Evolutionary conservation across 2,797 vertebrate genomes (phyloP), one percentile per base, ranked within the genome.

Genomic region (Notolabrus celidotus): DNA sequence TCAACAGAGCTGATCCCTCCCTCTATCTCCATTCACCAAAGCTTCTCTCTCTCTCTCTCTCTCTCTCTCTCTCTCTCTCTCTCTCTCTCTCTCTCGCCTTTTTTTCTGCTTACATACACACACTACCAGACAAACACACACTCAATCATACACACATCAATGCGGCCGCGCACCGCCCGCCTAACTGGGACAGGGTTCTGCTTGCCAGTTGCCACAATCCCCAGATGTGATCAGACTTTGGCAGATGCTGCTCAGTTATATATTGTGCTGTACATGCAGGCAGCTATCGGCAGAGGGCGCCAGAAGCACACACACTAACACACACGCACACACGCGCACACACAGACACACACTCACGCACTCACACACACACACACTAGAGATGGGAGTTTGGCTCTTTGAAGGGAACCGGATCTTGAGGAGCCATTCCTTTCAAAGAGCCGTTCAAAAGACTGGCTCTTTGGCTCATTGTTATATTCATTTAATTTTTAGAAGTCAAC

Each of bases 191-290:
- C 77, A 63, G 52, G 45, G 52, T 29, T 74, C 33, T 47, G 17
- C 27, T 14, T 34, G 47, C 45, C 63, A 67, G 65, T 67, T 49
- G 68, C 64, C 52, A 59, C 64, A 83, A 54, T 60, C 62, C 57
- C 59, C 77, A 87, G 81, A 84, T 79, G 84, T 78, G 77, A 59
- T 14, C 58, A 67, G 60, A 31, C 27, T 19, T 64, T 27, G 51
- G 27, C 73, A 79, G 58, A 64, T 36, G 68, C 55, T 76, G 55
- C n/a, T 74, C 61, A 22, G 34, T 76, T 77, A 34, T 71, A 16
- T 64, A 46, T 29, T 66, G 38, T 55, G 6, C 2, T 79, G 76
- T 42, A 0, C 3, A 0, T 67, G 8, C 53, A 2, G 7, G 5
- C 11, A 0, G 0, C 0, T 7, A 8, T 0, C 88, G 31, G 11